Evolutionary conservation across 2,888 invertebrate species (phyloP).

Genomic region (Campoplex capitator): DNA sequence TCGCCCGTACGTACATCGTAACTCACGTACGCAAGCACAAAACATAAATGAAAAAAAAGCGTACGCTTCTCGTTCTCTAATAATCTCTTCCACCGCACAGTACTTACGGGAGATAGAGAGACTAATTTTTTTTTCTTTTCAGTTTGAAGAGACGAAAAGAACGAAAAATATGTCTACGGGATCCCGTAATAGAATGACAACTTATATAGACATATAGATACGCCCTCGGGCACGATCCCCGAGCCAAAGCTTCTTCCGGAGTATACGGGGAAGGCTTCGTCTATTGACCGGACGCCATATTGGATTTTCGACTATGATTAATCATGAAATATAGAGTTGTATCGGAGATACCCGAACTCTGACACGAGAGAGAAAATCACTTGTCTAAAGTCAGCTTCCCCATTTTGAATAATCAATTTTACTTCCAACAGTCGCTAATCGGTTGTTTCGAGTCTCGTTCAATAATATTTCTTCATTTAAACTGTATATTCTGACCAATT

Average conservation of each 20-base stretch:
- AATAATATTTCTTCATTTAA: not conserved
- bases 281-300: slow-evolving; percentile 80
- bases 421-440: not conserved
- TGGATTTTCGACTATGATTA: slow-evolving; percentile 47
- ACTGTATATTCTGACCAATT: not conserved
- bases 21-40: slow-evolving; percentile 23
- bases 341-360: slow-evolving; percentile 1
- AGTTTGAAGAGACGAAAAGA: not conserved
- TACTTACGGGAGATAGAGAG: not conserved
- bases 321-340: slow-evolving; percentile 16
- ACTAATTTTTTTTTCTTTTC: not conserved
- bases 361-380: not conserved
- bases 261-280: slow-evolving; percentile 60
- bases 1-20: slow-evolving; percentile 50
- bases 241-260: slow-evolving; percentile 18
- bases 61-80: slow-evolving; percentile 1
- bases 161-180: slow-evolving; percentile 7
- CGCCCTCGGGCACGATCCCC: slow-evolving; percentile 8
- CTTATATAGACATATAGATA: slow-evolving; percentile 20
- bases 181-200: slow-evolving; percentile 22
- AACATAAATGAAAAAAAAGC: slow-evolving; percentile 28
- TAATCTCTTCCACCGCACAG: not conserved
- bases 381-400: not conserved
- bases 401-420: not conserved
- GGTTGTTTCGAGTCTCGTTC: not conserved